phyloP scores from a whole-genome alignment of 2,888 invertebrate genomes.

The Perithous albicinctus region DNA sequence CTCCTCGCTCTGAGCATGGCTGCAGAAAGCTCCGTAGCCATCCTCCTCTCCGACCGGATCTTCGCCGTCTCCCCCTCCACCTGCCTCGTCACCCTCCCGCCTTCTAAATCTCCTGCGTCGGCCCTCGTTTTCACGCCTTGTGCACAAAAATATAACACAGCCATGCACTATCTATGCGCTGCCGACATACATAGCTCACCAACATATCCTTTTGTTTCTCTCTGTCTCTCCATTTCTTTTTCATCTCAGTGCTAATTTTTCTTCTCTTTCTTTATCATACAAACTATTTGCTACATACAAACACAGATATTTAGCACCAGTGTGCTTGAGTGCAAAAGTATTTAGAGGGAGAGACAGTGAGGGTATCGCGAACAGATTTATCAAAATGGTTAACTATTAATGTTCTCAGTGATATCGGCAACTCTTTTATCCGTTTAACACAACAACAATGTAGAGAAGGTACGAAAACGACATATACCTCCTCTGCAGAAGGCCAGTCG shows the following conservation, averaged over 20 bases:
- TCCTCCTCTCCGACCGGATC: constrained; percentile 85
- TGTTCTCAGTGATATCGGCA: constrained; percentile 31
- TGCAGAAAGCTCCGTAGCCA: constrained; percentile 89
- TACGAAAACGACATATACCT: constrained; percentile 79
- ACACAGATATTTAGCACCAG: background rate
- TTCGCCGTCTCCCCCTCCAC: constrained; percentile 77
- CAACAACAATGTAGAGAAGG: constrained; percentile 55
- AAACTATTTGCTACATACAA: background rate
- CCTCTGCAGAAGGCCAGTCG: constrained; percentile 83
- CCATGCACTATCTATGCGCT: constrained; percentile 80
- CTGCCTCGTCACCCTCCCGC: constrained; percentile 80
- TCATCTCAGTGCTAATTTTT: background rate
- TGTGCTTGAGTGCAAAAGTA: background rate
- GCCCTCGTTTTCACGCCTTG: constrained; percentile 83
- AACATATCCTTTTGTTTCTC: constrained; percentile 11
- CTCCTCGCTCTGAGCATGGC: constrained; percentile 94
- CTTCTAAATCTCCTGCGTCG: constrained; percentile 82
- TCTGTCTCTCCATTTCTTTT: constrained; percentile 26
- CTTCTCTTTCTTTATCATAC: background rate
- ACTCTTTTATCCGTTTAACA: constrained; percentile 44
- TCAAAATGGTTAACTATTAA: constrained; percentile 43
- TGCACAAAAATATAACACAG: constrained; percentile 81
- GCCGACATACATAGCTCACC: constrained; percentile 49
- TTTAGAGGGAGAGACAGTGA: constrained; percentile 24
- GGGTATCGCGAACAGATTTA: constrained; percentile 29